These are phyloP conservation scores for Aphelocoma coerulescens DNA, from an alignment of 2,113 vertebrate genomes.

Conservation along the genomic window DNA sequence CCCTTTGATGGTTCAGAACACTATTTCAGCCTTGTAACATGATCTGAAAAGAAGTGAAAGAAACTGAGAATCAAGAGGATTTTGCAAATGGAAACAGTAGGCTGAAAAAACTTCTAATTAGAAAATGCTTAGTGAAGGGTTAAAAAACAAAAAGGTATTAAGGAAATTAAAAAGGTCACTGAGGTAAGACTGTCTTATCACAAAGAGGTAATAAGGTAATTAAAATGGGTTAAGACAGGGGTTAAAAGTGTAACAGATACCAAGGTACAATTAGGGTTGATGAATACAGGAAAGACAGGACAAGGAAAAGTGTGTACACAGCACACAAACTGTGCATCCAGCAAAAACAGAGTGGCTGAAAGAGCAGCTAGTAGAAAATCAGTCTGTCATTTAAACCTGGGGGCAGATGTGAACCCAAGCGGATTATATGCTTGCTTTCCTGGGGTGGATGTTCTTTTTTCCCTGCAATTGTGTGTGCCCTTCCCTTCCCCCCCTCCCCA, in stretches of 20 bases:
- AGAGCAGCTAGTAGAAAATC: conserved; percentile 59
- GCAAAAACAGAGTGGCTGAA: conserved; percentile 24
- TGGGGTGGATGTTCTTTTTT: conserved; percentile 5
- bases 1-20: neutral
- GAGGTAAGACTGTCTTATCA: neutral
- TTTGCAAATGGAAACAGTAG: neutral
- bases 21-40: neutral
- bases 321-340: conserved; percentile 37
- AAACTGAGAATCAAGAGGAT: neutral
- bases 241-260: neutral
- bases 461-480: neutral
- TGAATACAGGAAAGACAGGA: neutral
- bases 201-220: neutral
- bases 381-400: conserved; percentile 55
- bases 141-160: neutral
- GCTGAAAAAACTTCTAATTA: neutral
- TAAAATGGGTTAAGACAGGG: neutral
- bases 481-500: neutral
- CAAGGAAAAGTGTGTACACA: neutral
- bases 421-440: conserved; percentile 24
- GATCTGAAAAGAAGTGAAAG: neutral
- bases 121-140: neutral
- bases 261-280: neutral
- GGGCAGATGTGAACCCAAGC: conserved; percentile 58
- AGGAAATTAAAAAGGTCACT: conserved; percentile 18